Base-by-base conservation (phyloP, 2,888 invertebrate species). In the Orthonychiurus folsomi region DNA sequence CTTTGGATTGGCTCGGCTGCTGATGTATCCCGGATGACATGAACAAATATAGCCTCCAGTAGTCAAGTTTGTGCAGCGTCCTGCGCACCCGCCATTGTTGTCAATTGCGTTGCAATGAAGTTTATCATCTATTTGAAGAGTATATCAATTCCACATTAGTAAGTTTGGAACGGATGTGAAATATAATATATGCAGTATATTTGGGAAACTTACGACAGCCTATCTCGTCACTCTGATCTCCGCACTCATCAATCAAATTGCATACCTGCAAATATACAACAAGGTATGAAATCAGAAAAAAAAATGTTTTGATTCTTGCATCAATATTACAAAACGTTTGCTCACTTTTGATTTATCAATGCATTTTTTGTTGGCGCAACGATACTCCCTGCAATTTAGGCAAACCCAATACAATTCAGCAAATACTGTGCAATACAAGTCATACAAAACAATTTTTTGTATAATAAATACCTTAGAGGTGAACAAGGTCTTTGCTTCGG, bases 171-270 rank as follows among this genome's bases (percentile, higher is more conserved):
- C n/a, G n/a, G n/a, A n/a, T n/a, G n/a, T n/a, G n/a, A n/a, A n/a
- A n/a, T n/a, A n/a, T n/a, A n/a, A n/a, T n/a, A n/a, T n/a, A n/a
- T n/a, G n/a, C n/a, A n/a, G n/a, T n/a, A n/a, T n/a, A 47, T 28
- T 52, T 52, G n/a, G 1, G 12, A 23, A 23, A 80, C 83, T 81
- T 77, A 83, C 83, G 93, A 75, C 95, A 96, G 59, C 94, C 94
- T 55, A 87, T 79, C 77, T 94, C 93, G 75, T 94, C 94, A 1
- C 89, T 89, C 55, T 84, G 84, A 76, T 94, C 93, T 0, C 89
- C 92, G 75, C 93, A 94, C 76, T 95, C 93, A 75, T 93, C 89
- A 0, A 87, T 85, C 72, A 87, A 86, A 77, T 95, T 93, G 76
- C 95, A 96, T 0, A 92, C 83, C 76, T n/a, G n/a, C n/a, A n/a